Evolutionary conservation across 2,888 invertebrate species (phyloP).

Genomic region (Tenthredo mesomela): DNA sequence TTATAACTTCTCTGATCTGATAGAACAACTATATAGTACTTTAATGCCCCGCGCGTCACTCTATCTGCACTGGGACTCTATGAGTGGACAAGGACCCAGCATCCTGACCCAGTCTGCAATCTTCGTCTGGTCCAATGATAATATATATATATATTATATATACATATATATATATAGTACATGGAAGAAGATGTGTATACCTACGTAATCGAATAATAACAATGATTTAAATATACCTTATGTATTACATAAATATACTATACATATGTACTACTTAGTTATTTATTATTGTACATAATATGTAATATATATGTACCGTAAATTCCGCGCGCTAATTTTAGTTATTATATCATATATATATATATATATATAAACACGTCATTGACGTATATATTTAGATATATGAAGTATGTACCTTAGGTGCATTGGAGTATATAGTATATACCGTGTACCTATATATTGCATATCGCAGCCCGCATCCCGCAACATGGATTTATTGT

Average conservation of each 20-base stretch:
- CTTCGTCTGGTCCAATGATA: not conserved
- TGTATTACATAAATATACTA: too few species aligned
- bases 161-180: not conserved
- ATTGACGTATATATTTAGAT: too few species aligned
- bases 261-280: too few species aligned
- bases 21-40: constrained; percentile 16
- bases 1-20: constrained; percentile 19
- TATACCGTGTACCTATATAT: not conserved
- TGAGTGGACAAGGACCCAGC: constrained; percentile 16
- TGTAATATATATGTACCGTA: too few species aligned
- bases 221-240: too few species aligned
- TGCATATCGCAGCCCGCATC: not conserved
- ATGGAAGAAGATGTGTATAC: not conserved
- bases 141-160: not conserved
- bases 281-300: too few species aligned
- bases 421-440: not conserved
- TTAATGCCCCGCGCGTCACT: constrained; percentile 30
- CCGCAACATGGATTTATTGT: not conserved
- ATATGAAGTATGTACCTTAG: not conserved
- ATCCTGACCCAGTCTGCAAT: constrained; percentile 29
- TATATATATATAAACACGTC: too few species aligned
- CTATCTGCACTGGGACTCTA: not conserved
- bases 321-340: too few species aligned
- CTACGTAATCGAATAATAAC: too few species aligned
- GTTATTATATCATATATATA: too few species aligned